Percentiles rank a stretch among this genome's conserved stretches.
These are phyloP conservation scores for Trachelus iudaicus DNA, from an alignment of 2,888 invertebrate species.

Conservation along the genomic window DNA sequence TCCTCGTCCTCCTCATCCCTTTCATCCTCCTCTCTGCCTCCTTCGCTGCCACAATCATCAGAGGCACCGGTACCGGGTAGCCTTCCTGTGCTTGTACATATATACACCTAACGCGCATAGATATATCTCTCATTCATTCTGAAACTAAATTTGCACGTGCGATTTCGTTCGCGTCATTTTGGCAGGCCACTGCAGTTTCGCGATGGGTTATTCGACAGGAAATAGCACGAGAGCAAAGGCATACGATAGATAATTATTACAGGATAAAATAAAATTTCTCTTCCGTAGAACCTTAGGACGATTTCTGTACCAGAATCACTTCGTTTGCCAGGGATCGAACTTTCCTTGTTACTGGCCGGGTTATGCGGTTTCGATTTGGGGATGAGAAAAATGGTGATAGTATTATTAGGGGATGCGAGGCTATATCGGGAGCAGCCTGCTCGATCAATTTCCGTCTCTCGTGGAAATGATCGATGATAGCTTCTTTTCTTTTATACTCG, in stretches of 20 bases:
- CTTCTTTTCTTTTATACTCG: constrained; percentile 33
- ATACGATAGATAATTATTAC: too few species aligned
- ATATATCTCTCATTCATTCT: neutral
- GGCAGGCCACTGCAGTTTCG: neutral
- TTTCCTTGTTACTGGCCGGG: neutral
- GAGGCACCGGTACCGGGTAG: neutral
- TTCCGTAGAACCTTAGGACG: neutral
- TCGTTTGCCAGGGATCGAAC: neutral
- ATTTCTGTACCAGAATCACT: neutral
- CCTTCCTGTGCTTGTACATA: neutral
- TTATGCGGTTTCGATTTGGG: neutral
- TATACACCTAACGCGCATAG: too few species aligned
- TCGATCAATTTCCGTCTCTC: constrained; percentile 55
- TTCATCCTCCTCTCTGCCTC: neutral
- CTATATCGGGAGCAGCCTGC: constrained; percentile 27
- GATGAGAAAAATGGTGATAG: neutral
- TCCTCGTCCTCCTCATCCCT: neutral
- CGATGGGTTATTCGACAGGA: too few species aligned
- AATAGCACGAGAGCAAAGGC: neutral
- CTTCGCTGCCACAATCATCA: neutral
- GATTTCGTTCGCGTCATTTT: neutral
- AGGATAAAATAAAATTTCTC: neutral
- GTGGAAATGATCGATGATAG: constrained; percentile 45
- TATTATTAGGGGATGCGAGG: neutral
- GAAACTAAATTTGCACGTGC: neutral